phyloP scores from a whole-genome alignment of 2,888 invertebrate species.

The Monopis laevigella region DNA sequence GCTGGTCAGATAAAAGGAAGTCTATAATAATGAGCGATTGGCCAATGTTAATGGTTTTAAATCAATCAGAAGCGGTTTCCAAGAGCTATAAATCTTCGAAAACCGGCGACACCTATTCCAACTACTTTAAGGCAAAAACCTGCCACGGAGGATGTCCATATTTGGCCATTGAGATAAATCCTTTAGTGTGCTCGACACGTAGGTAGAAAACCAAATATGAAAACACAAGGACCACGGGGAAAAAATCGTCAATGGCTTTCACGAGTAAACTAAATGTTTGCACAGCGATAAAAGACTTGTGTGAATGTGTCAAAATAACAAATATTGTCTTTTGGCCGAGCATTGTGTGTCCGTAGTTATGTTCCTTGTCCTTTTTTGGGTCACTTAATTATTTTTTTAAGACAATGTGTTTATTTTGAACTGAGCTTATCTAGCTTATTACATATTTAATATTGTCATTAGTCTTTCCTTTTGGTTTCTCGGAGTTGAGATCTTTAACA shows the following conservation, averaged over 20 bases:
- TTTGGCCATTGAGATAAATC: slow-evolving; percentile 51
- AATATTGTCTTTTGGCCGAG: slow-evolving; percentile 53
- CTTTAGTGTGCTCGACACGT: slow-evolving; percentile 57
- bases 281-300: slow-evolving; percentile 54
- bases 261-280: slow-evolving; percentile 59
- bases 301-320: slow-evolving; percentile 67
- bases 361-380: slow-evolving; percentile 9
- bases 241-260: slow-evolving; percentile 58
- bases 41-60: background rate
- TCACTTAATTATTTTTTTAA: slow-evolving; percentile 3
- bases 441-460: slow-evolving; percentile 9
- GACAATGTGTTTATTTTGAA: background rate
- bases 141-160: slow-evolving; percentile 35
- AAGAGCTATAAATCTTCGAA: slow-evolving; percentile 3
- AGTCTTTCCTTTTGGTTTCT: background rate
- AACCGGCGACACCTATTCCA: slow-evolving; percentile 18
- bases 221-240: slow-evolving; percentile 40
- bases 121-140: slow-evolving; percentile 37
- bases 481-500: slow-evolving; percentile 10
- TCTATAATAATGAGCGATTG: slow-evolving; percentile 1
- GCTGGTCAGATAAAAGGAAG: background rate
- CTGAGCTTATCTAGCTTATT: slow-evolving; percentile 3
- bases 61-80: slow-evolving; percentile 9
- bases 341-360: slow-evolving; percentile 28
- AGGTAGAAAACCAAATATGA: slow-evolving; percentile 57